Conservation (phyloP, 2,797 vertebrate species). For the Thunnus albacares region DNA sequence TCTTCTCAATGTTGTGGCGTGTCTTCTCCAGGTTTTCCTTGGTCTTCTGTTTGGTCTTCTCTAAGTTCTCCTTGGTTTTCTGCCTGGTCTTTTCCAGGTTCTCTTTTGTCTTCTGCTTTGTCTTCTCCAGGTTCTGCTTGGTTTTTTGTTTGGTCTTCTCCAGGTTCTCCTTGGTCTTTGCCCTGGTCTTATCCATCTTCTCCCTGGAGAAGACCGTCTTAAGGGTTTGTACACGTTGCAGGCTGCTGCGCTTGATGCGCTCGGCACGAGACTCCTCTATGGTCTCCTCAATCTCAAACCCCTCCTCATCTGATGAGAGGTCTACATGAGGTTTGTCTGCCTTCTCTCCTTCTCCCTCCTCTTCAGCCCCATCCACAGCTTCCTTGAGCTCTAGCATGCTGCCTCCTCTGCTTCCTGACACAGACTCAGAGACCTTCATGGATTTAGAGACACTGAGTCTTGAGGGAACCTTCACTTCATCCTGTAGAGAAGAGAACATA, state of each 20-base stretch:
- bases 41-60: slow-evolving; percentile 85
- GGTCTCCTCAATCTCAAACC: slow-evolving; percentile 92
- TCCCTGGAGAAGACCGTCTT: slow-evolving; percentile 98
- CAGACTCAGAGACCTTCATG: slow-evolving; percentile 89
- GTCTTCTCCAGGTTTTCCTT: slow-evolving; percentile 93
- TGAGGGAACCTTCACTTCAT: slow-evolving; percentile 94
- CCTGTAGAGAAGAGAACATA: slow-evolving; percentile 82
- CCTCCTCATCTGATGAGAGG: slow-evolving; percentile 97
- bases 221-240: slow-evolving; percentile 94
- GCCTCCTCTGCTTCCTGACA: slow-evolving; percentile 89
- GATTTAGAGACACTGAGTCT: slow-evolving; percentile 95
- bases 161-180: slow-evolving; percentile 94
- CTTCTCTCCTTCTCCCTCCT: slow-evolving; percentile 86
- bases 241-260: slow-evolving; percentile 93
- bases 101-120: slow-evolving; percentile 92
- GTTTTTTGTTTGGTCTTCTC: slow-evolving; percentile 95
- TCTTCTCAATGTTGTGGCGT: slow-evolving; percentile 97
- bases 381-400: slow-evolving; percentile 85
- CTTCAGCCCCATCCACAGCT: slow-evolving; percentile 75
- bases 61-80: slow-evolving; percentile 85
- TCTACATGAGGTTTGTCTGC: slow-evolving; percentile 89
- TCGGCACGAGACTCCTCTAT: slow-evolving; percentile 94
- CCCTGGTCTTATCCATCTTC: slow-evolving; percentile 96
- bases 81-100: slow-evolving; percentile 93
- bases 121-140: slow-evolving; percentile 97